phyloP scores from a whole-genome alignment of 1,140 invertebrate genomes.

The Aphelinus certus region DNA sequence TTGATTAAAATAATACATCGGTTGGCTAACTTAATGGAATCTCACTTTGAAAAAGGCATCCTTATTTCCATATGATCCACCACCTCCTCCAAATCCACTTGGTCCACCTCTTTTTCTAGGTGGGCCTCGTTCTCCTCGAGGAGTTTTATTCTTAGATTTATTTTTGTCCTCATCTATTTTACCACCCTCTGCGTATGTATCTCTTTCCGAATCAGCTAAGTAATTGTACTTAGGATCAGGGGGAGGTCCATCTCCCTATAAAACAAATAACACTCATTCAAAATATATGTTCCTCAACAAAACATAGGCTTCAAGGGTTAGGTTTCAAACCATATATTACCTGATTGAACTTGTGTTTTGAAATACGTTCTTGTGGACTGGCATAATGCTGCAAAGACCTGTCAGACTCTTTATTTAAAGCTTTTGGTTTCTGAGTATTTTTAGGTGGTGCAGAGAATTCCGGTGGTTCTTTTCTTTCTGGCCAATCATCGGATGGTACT shows the following conservation, averaged over 20 bases:
- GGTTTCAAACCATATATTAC: conserved; percentile 40
- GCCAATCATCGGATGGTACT: conserved; percentile 60
- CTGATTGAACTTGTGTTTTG: conserved; percentile 55
- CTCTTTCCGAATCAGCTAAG: conserved; percentile 63
- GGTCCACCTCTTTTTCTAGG: conserved; percentile 48
- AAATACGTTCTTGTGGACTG: conserved; percentile 46
- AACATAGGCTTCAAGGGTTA: too few relatives aligned
- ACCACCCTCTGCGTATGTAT: conserved; percentile 46
- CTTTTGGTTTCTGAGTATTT: conserved; percentile 44
- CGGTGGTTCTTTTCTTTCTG: conserved; percentile 60
- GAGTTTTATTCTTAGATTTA: conserved; percentile 48
- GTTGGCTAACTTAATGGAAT: background rate
- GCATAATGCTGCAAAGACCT: conserved; percentile 38
- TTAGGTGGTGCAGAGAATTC: conserved; percentile 53
- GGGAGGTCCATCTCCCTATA: conserved; percentile 62
- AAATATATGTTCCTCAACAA: background rate
- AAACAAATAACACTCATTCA: conserved; percentile 21
- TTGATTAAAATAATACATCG: too few relatives aligned
- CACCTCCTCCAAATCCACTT: conserved; percentile 42
- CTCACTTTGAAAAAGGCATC: conserved; percentile 52
- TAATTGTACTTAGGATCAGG: conserved; percentile 67
- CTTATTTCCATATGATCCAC: conserved; percentile 39
- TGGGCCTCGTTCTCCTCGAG: conserved; percentile 38
- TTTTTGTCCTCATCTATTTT: conserved; percentile 51
- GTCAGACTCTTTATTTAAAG: conserved; percentile 49